Evolutionary conservation across 2,888 invertebrate genomes (phyloP).

Genomic region (Antitype chi): DNA sequence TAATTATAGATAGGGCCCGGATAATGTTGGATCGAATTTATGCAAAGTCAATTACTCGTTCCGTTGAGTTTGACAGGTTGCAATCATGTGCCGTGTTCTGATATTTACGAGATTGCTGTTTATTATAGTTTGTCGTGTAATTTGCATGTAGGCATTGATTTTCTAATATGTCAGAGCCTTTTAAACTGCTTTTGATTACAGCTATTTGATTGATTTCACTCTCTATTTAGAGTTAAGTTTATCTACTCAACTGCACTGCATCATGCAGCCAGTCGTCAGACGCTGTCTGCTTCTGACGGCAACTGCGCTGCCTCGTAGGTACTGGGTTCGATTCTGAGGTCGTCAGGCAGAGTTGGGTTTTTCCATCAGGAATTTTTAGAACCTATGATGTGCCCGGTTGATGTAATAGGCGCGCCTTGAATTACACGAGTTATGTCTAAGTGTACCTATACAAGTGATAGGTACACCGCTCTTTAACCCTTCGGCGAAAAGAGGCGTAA

Average conservation of each 20-base stretch:
- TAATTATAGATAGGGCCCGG: conserved; percentile 51
- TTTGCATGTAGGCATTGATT: conserved; percentile 34
- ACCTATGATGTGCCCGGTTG: neutral
- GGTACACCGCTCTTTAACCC: neutral
- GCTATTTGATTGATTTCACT: conserved; percentile 1
- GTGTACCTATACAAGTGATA: too few species aligned
- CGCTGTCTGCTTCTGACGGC: too few species aligned
- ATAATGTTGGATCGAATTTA: conserved; percentile 57
- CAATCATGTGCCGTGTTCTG: conserved; percentile 57
- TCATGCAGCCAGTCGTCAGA: too few species aligned
- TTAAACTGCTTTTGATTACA: conserved; percentile 2
- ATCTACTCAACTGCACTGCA: neutral
- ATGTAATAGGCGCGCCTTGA: neutral
- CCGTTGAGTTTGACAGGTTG: conserved; percentile 57
- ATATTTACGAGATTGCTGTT: conserved; percentile 55
- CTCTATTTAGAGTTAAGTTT: neutral
- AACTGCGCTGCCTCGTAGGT: neutral
- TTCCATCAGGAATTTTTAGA: too few species aligned
- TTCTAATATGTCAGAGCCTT: conserved; percentile 26
- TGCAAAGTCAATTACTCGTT: conserved; percentile 41
- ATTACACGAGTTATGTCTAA: neutral
- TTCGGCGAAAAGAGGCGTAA: neutral
- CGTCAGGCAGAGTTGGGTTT: too few species aligned
- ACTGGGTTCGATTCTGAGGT: neutral
- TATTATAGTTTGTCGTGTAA: conserved; percentile 42